Conservation (phyloP, 1,140 invertebrate species). For the Tetramorium parvispinum region DNA sequence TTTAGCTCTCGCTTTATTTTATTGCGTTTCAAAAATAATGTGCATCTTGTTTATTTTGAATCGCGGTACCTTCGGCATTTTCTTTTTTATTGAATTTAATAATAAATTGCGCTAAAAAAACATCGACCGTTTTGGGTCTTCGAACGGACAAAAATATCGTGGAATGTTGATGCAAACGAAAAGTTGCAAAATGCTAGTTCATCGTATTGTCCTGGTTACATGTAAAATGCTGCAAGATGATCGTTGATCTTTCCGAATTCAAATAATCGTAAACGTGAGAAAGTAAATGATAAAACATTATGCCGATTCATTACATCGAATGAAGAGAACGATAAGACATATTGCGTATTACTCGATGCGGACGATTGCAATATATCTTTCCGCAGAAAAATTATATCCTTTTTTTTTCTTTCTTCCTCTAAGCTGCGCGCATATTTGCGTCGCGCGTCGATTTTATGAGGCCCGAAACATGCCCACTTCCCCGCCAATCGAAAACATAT, state of each 20-base stretch:
- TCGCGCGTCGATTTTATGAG: neutral
- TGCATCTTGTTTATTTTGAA: neutral
- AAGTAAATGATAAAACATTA: neutral
- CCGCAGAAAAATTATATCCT: neutral
- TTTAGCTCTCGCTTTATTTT: neutral
- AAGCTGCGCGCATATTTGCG: neutral
- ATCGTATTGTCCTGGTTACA: too few relatives aligned
- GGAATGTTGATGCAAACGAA: neutral
- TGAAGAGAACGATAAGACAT: neutral
- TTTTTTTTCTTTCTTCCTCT: neutral
- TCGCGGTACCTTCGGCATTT: neutral
- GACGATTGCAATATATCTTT: neutral
- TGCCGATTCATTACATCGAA: neutral
- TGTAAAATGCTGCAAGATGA: neutral
- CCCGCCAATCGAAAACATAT: constrained; percentile 31
- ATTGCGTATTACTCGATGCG: neutral
- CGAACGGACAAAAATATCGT: neutral
- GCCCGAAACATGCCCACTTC: constrained; percentile 42
- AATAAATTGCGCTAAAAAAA: neutral
- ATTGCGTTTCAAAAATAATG: constrained; percentile 31
- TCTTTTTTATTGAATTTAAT: neutral
- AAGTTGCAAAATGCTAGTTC: neutral
- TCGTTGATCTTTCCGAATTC: neutral
- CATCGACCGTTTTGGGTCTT: neutral
- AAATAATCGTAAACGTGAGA: neutral